Evolutionary conservation across 2,113 vertebrate species (phyloP).

Genomic region (Lycaon pictus): DNA sequence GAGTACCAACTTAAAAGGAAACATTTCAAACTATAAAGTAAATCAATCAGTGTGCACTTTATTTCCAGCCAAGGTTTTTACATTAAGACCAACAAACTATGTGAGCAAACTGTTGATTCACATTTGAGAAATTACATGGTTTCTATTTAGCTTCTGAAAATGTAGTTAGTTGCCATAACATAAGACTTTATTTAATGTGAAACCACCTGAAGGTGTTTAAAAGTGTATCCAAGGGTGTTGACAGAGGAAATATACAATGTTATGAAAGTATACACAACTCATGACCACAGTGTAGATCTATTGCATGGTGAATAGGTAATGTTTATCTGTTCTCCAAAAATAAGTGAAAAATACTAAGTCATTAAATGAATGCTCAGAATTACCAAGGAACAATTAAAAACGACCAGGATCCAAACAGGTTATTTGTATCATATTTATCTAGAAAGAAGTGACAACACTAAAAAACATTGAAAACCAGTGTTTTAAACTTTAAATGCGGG

Average conservation of each 20-base stretch:
- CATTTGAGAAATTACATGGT: constrained; percentile 68
- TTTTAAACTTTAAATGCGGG: constrained; percentile 84
- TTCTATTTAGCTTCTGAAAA: constrained; percentile 65
- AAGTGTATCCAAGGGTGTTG: constrained; percentile 35
- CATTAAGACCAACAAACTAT: constrained; percentile 69
- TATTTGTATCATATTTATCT: constrained; percentile 86
- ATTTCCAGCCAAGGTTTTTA: constrained; percentile 78
- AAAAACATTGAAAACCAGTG: constrained; percentile 89
- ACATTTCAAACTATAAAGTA: constrained; percentile 71
- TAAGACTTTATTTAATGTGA: constrained; percentile 67
- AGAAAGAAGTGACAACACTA: constrained; percentile 90
- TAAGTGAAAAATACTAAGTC: constrained; percentile 73
- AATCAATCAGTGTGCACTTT: constrained; percentile 74
- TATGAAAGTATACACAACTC: constrained; percentile 62
- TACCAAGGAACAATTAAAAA: constrained; percentile 80
- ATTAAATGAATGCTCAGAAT: constrained; percentile 76
- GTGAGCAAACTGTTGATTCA: constrained; percentile 68
- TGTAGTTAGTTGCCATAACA: constrained; percentile 50
- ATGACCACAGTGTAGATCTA: constrained; percentile 54
- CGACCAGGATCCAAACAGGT: constrained; percentile 72
- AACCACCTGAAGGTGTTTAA: constrained; percentile 60
- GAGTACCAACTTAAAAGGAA: constrained; percentile 65
- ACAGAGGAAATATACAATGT: constrained; percentile 65
- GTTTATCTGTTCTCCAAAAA: constrained; percentile 62
- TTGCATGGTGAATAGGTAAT: constrained; percentile 58